Conservation (phyloP, 2,797 vertebrate species). For the Apogon hyalosoma region DNA sequence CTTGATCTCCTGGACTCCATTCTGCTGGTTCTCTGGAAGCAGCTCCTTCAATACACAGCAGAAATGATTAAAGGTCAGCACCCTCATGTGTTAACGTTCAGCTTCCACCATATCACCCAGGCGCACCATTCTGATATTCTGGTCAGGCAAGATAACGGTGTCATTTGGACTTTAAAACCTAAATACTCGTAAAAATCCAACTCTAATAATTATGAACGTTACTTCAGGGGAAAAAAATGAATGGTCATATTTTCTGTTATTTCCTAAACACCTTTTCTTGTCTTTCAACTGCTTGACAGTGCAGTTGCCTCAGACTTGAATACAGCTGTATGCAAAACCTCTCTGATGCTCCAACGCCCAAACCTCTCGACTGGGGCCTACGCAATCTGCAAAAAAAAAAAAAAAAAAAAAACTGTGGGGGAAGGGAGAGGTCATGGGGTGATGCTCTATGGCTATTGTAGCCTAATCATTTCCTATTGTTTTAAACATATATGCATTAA, state of each 20-base stretch:
- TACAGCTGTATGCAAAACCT: slow-evolving; percentile 83
- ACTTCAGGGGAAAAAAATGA: background rate
- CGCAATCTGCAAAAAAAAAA: slow-evolving; percentile 44
- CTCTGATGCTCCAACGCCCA: slow-evolving; percentile 70
- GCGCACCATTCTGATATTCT: slow-evolving; percentile 14
- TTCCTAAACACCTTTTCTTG: slow-evolving; percentile 1
- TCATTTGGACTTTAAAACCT: slow-evolving; percentile 12
- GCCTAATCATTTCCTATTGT: slow-evolving; percentile 34
- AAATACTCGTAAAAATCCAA: background rate
- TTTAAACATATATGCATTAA: background rate
- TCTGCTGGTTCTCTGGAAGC: slow-evolving; percentile 24
- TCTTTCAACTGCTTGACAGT: slow-evolving; percentile 16
- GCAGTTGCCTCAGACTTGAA: slow-evolving; percentile 53
- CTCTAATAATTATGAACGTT: too few relatives aligned
- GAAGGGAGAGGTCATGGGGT: slow-evolving; percentile 65
- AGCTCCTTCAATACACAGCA: slow-evolving; percentile 30
- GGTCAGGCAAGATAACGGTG: background rate
- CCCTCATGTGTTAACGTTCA: slow-evolving; percentile 31
- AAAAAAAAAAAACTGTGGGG: slow-evolving; percentile 38
- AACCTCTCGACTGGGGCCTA: slow-evolving; percentile 72
- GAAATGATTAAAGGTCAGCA: slow-evolving; percentile 41
- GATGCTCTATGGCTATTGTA: slow-evolving; percentile 57
- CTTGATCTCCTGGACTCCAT: slow-evolving; percentile 22
- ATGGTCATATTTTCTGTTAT: background rate
- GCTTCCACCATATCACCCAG: slow-evolving; percentile 6